Percentiles rank a stretch among this genome's conserved stretches.
Conservation (phyloP, 2,888 invertebrate species). For the Harpagoxenus sublaevis region DNA sequence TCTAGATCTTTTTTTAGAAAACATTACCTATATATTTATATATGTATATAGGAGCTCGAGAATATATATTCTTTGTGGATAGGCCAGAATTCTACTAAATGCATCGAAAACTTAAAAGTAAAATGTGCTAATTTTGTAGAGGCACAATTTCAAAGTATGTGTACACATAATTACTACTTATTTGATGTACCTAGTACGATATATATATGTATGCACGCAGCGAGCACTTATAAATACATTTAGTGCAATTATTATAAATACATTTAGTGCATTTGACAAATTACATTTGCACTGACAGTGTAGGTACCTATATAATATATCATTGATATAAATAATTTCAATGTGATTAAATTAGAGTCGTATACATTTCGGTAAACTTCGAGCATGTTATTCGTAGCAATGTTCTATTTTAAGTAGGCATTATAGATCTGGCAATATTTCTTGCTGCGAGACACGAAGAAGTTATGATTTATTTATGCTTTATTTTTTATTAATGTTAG, state of each 20-base stretch:
- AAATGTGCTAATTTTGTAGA: not conserved
- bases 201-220: conserved; percentile 4
- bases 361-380: conserved; percentile 44
- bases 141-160: not conserved
- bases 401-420: conserved; percentile 28
- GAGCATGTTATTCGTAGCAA: conserved; percentile 53
- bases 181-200: not conserved
- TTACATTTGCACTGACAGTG: conserved; percentile 31
- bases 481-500: conserved; percentile 24
- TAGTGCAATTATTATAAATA: conserved; percentile 65
- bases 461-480: conserved; percentile 5
- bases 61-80: not conserved
- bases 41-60: not conserved
- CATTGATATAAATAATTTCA: conserved; percentile 54
- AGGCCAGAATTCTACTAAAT: not conserved
- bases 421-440: not conserved
- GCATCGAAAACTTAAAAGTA: not conserved
- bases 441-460: not conserved
- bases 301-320: conserved; percentile 26
- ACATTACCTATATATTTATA: not conserved
- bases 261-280: conserved; percentile 62
- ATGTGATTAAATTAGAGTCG: conserved; percentile 57
- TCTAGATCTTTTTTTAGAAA: not conserved
- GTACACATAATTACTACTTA: not conserved
- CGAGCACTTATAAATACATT: conserved; percentile 61